Percentiles rank a stretch among this genome's conserved stretches.
These are phyloP conservation scores for Sinonovacula constricta DNA, from an alignment of 1,140 invertebrate genomes.

Conservation along the genomic window DNA sequence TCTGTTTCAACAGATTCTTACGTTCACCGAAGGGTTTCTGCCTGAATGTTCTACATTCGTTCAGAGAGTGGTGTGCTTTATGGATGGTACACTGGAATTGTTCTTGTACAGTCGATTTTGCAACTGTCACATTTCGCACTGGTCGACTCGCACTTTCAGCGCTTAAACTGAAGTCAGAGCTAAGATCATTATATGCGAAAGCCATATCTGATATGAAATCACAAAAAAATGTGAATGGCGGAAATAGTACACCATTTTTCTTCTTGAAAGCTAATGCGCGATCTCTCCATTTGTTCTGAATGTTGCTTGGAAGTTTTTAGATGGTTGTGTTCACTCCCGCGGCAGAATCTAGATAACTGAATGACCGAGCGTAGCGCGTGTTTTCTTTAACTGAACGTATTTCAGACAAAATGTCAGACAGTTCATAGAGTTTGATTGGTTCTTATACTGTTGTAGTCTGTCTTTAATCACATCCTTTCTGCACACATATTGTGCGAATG, in stretches of 20 bases:
- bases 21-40: neutral
- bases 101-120: neutral
- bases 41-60: conserved; percentile 25
- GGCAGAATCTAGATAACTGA: no score
- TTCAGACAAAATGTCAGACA: conserved; percentile 32
- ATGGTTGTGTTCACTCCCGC: neutral
- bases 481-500: no score
- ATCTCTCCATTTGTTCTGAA: no score
- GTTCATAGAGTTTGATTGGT: neutral
- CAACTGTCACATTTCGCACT: neutral
- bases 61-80: conserved; percentile 8
- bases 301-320: no score
- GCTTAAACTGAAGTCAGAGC: conserved; percentile 15
- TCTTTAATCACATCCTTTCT: no score
- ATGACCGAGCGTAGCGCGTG: neutral
- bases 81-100: conserved; percentile 1
- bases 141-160: no score
- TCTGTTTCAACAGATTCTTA: neutral
- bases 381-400: conserved; percentile 46
- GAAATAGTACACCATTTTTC: neutral
- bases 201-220: conserved; percentile 25
- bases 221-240: conserved; percentile 30
- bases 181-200: conserved; percentile 18
- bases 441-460: neutral
- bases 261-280: conserved; percentile 5